Percentiles rank a stretch among this genome's conserved stretches.
phyloP scores from a whole-genome alignment of 2,797 vertebrate genomes.

The Pipistrellus pygmaeus region DNA sequence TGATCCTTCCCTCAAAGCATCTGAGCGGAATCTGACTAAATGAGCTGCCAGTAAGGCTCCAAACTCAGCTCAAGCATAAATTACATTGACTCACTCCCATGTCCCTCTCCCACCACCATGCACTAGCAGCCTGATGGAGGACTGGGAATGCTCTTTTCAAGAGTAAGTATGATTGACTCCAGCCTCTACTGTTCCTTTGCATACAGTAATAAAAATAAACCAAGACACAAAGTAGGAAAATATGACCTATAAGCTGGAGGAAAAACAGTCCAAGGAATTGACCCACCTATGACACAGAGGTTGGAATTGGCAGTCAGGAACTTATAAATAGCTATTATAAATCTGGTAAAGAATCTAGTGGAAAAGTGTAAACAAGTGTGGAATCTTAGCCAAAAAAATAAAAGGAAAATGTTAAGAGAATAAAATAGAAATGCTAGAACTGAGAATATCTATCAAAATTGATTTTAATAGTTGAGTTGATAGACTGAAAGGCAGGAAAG shows the following conservation, averaged over 20 bases:
- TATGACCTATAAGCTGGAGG: neutral
- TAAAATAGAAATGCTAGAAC: neutral
- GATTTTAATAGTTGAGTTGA: neutral
- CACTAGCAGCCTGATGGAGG: neutral
- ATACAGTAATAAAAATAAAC: neutral
- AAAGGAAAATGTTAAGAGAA: neutral
- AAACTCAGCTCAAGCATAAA: neutral
- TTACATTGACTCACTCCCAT: neutral
- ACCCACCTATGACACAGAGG: neutral
- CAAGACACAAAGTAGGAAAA: neutral
- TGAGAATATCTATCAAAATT: neutral
- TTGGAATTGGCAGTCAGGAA: neutral
- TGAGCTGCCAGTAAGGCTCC: neutral
- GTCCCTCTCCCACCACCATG: neutral
- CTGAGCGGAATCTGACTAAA: neutral
- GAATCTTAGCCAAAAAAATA: neutral
- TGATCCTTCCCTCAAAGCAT: neutral
- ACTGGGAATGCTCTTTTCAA: neutral
- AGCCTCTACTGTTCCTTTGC: neutral
- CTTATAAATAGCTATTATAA: slow-evolving; percentile 3
- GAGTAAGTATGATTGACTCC: neutral
- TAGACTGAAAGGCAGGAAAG: neutral
- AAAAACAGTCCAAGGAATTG: neutral
- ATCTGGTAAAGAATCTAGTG: neutral
- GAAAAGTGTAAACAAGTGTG: slow-evolving; percentile 12